Conservation (phyloP, 2,113 vertebrate species). For the Talpa occidentalis region DNA sequence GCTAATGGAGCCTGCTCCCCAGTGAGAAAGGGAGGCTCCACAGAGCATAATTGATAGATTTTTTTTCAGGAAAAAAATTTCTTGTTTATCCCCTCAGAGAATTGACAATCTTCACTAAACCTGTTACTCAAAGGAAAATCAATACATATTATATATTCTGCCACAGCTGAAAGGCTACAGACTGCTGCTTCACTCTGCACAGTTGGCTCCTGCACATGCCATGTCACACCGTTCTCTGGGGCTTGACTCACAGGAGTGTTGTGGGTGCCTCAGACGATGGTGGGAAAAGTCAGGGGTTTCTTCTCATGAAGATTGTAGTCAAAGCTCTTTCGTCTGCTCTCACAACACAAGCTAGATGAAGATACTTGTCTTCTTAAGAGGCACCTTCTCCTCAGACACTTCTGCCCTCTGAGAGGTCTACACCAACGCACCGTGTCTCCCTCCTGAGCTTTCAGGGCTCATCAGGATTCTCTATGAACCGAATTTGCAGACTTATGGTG, state of each 20-base stretch:
- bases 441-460: background rate
- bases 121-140: conserved; percentile 70
- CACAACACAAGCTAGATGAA: background rate
- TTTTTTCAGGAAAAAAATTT: background rate
- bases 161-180: background rate
- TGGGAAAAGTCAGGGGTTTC: background rate
- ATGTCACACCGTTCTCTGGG: fast-evolving
- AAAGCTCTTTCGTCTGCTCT: background rate
- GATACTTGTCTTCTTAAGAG: background rate
- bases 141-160: conserved; percentile 55
- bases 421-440: background rate
- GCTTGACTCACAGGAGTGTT: fast-evolving
- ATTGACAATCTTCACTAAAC: conserved; percentile 57
- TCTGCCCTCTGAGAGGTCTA: background rate
- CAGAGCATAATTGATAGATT: background rate
- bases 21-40: background rate
- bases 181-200: fast-evolving
- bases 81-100: conserved; percentile 57
- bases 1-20: background rate
- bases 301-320: background rate
- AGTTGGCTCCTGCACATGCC: fast-evolving
- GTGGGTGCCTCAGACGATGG: background rate
- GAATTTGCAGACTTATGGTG: background rate
- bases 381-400: background rate
- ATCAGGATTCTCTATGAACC: background rate